phyloP scores from a whole-genome alignment of 2,888 invertebrate genomes.

The Panzeria rudis region DNA sequence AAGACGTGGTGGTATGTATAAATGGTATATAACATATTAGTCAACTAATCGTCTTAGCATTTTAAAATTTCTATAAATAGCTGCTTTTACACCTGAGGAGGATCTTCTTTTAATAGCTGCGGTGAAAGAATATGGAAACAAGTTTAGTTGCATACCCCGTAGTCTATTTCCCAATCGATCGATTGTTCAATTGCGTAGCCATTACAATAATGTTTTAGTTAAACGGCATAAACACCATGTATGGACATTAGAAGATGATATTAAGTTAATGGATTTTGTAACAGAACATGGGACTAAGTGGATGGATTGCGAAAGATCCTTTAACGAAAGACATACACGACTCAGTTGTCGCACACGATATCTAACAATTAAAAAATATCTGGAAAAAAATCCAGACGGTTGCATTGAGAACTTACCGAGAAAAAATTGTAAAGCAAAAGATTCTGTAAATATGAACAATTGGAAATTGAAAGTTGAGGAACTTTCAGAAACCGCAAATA shows the following conservation, averaged over 20 bases:
- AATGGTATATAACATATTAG: not conserved
- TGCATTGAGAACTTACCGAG: constrained; percentile 79
- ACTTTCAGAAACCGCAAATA: constrained; percentile 73
- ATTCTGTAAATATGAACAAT: constrained; percentile 78
- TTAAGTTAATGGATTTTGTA: constrained; percentile 85
- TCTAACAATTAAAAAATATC: constrained; percentile 85
- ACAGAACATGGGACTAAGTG: constrained; percentile 84
- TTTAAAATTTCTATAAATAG: constrained; percentile 71
- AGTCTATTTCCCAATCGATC: constrained; percentile 87
- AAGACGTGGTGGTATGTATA: constrained; percentile 76
- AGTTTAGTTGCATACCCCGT: constrained; percentile 86
- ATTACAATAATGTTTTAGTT: constrained; percentile 85
- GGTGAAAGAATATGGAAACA: constrained; percentile 86
- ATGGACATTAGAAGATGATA: constrained; percentile 88
- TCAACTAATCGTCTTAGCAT: not conserved
- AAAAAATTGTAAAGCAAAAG: constrained; percentile 74
- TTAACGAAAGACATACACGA: constrained; percentile 85
- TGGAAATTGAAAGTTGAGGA: constrained; percentile 80
- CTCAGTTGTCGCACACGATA: constrained; percentile 87
- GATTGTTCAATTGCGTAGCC: constrained; percentile 86
- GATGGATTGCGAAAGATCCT: constrained; percentile 84
- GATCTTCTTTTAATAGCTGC: constrained; percentile 87
- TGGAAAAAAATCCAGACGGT: constrained; percentile 84
- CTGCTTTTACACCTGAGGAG: constrained; percentile 87
- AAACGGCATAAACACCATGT: constrained; percentile 83